Base-by-base conservation (phyloP, 2,888 invertebrate genomes). In the Neoitamus cyanurus region DNA sequence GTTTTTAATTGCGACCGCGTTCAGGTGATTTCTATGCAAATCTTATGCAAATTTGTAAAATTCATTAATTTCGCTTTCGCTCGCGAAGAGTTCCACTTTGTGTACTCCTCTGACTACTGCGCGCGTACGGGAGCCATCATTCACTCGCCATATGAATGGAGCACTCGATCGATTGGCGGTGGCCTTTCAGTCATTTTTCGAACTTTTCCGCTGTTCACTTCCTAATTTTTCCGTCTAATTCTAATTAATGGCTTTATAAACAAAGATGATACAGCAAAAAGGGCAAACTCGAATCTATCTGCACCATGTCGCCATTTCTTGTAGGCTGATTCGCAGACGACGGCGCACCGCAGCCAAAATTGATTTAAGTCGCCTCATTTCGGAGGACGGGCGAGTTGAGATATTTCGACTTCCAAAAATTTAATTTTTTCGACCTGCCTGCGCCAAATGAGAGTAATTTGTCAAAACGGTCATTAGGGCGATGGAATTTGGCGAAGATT, bases 1-100 rank as follows among this genome's bases (percentile, higher is more conserved):
- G 28, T 80, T 80, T 80, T 48, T 80, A 80, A 48, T 58, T 80
- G 31, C 31, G 34, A 31, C 31, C 13, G 37, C 20, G 25, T 48
- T 37, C 75, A 42, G 28, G 75, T 75, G 78, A 80, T 80, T 80
- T 80, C 58, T 80, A 80, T 80, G 78, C 78, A 80, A 80, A 80
- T 80, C 34, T 58, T 31, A 80, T 80, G 78, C 58, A 80, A 80
- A 80, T 80, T 48, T 3, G 15, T 58, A 58, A 46, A 80, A 58
- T 80, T 58, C 78, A 80, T 80, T 80, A 80, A 80, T 80, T 80
- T 80, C 78, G 78, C 78, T 80, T 80, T 80, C 78, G 58, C 78
- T 75, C 58, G 9, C 15, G 46, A 25, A 37, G 30, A 80, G 75
- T 37, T 31, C 20, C 78, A 78, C 58, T 58, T 58, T 80, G 15